Evolutionary conservation across 1,140 invertebrate species (phyloP), one percentile per base, ranked within the genome.

Genomic region (Hyposmocoma kahamanoa): DNA sequence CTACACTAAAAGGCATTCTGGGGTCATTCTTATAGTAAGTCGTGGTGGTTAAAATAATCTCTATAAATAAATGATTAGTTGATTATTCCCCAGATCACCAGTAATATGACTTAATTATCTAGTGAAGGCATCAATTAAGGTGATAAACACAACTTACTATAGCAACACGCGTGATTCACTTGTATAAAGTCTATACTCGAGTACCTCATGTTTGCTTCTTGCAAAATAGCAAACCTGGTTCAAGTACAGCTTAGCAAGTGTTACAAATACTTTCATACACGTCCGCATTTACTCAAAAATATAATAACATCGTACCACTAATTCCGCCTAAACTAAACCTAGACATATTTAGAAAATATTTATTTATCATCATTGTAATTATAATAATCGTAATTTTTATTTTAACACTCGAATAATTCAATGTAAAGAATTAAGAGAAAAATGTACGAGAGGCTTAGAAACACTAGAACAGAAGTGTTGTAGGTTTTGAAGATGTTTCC

Each of bases 81-180:
- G 32, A 1, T 17, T 17, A 17, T 15, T n/a, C 11, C 32, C 32
- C 32, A 6, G 32, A 2, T n/a, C 32, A 17, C 32, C 3, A n/a
- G 18, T 15, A 17, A 10, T n/a, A n/a, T 15, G 11, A 68, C 54
- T 58, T 50, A 52, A 65, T 66, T 56, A 72, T 65, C 74, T 77
- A 79, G 62, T 79, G 76, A 84, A 82, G 76, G 76, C 76, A 77
- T 82, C 63, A 61, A 72, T 67, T 57, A 63, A 70, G 60, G 67
- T 72, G 72, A 72, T 64, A 60, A 50, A 65, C 62, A 56, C 67
- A 74, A 78, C 56, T 53, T 59, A 74, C n/a, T n/a, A n/a, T n/a
- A 71, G 62, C 58, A 64, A 62, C 62, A 65, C 64, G 56, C 62
- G 64, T 67, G 67, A 55, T 39, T 50, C n/a, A n/a, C n/a, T n/a